These are phyloP conservation scores for Hozukius guyotensis DNA, from an alignment of 2,797 vertebrate species.

Conservation along the genomic window DNA sequence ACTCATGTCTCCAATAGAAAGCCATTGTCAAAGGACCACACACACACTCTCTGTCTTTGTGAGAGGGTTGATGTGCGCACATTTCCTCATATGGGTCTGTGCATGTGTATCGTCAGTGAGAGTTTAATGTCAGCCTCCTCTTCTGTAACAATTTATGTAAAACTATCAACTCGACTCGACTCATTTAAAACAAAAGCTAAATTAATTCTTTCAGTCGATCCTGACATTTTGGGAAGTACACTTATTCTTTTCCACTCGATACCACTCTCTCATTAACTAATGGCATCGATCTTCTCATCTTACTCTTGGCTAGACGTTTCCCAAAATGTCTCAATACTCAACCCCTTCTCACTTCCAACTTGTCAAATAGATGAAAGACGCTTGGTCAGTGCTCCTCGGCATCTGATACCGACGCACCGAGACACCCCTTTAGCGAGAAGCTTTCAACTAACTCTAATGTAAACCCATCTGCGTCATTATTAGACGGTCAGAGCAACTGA, in stretches of 20 bases:
- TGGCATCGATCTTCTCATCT: background rate
- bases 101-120: background rate
- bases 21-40: constrained; percentile 16
- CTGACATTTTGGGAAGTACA: background rate
- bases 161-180: background rate
- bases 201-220: background rate
- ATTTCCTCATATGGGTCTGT: background rate
- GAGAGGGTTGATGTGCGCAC: background rate
- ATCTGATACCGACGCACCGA: too few species aligned
- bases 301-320: background rate
- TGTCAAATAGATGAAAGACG: too few species aligned
- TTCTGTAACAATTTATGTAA: background rate
- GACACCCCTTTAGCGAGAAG: too few species aligned
- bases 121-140: background rate
- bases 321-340: background rate
- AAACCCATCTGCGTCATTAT: background rate
- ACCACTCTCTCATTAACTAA: background rate
- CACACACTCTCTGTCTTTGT: constrained; percentile 1
- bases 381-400: too few species aligned
- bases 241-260: too few species aligned
- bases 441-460: too few species aligned
- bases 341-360: background rate
- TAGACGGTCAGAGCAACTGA: background rate
- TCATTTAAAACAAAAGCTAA: background rate
- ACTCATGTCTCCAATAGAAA: constrained; percentile 29